A percentile compares a stretch with the other conserved stretches of the same genome.
phyloP scores from a whole-genome alignment of 1,140 invertebrate genomes.

The Patella vulgata region DNA sequence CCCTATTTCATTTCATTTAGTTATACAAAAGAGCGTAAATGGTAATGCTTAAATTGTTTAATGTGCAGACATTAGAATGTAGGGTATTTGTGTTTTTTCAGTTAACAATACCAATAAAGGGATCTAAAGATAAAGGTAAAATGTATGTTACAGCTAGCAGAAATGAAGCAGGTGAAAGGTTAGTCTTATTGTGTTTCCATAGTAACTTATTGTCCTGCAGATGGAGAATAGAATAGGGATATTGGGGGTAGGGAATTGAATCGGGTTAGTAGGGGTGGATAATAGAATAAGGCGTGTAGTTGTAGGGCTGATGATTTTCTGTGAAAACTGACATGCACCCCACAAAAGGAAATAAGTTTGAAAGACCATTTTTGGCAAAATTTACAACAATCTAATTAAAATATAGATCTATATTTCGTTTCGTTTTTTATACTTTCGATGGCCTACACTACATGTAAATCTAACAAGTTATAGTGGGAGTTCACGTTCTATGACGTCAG shows the following conservation, averaged over 20 bases:
- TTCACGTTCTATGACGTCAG: too few relatives aligned
- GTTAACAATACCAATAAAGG: conserved; percentile 25
- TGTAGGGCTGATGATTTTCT: not conserved
- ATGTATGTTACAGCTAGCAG: conserved; percentile 20
- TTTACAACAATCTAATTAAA: too few relatives aligned
- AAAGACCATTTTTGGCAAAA: too few relatives aligned
- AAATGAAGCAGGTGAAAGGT: conserved; percentile 9
- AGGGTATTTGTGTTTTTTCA: conserved; percentile 16
- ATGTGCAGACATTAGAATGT: not conserved
- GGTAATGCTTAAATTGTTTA: not conserved
- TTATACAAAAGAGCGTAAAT: too few relatives aligned
- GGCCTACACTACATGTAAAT: too few relatives aligned
- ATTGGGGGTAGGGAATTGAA: not conserved
- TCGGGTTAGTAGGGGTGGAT: too few relatives aligned
- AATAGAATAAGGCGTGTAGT: not conserved
- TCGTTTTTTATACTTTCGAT: too few relatives aligned
- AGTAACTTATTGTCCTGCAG: not conserved
- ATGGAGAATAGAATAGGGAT: not conserved
- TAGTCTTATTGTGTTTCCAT: not conserved
- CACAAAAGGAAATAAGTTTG: too few relatives aligned
- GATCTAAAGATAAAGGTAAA: conserved; percentile 24
- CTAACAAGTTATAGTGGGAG: too few relatives aligned
- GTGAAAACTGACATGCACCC: too few relatives aligned
- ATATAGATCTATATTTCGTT: too few relatives aligned
- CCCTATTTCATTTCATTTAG: not conserved